Conservation (phyloP, 2,888 invertebrate species). For the Cynaeus angustus region DNA sequence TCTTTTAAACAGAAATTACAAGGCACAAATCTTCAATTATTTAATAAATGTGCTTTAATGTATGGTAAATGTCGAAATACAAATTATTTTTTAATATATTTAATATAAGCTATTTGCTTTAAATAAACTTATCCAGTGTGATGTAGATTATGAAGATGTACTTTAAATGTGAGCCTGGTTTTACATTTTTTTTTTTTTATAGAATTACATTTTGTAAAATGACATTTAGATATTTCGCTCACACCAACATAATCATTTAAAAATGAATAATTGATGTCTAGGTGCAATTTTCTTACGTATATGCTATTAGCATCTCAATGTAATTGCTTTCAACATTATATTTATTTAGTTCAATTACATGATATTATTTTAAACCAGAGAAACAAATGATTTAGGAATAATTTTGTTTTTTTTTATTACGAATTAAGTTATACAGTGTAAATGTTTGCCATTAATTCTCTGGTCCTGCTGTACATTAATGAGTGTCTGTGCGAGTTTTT, state of each 20-base stretch:
- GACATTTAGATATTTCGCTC: constrained; percentile 21
- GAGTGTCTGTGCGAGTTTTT: constrained; percentile 32
- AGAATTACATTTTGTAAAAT: constrained; percentile 30
- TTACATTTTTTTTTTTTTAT: constrained; percentile 43
- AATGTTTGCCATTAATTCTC: constrained; percentile 18
- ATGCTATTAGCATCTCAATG: constrained; percentile 5
- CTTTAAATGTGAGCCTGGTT: constrained; percentile 32
- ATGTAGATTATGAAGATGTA: constrained; percentile 41
- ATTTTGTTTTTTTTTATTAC: constrained; percentile 5
- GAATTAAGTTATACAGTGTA: constrained; percentile 2
- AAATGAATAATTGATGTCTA: constrained; percentile 13
- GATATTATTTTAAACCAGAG: constrained; percentile 32
- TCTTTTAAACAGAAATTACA: constrained; percentile 21
- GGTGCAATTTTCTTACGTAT: constrained; percentile 7
- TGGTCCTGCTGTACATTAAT: constrained; percentile 36
- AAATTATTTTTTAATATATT: constrained; percentile 41
- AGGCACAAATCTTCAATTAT: constrained; percentile 46
- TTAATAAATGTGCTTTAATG: constrained; percentile 48
- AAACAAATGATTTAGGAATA: constrained; percentile 1
- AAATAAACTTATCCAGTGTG: constrained; percentile 44
- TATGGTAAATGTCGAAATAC: constrained; percentile 44
- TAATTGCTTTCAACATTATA: constrained; percentile 40
- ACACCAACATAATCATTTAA: constrained; percentile 18
- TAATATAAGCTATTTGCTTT: constrained; percentile 43
- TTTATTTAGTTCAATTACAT: constrained; percentile 24